Evolutionary conservation across 2,113 vertebrate genomes (phyloP).

Genomic region (Oreochromis aureus): DNA sequence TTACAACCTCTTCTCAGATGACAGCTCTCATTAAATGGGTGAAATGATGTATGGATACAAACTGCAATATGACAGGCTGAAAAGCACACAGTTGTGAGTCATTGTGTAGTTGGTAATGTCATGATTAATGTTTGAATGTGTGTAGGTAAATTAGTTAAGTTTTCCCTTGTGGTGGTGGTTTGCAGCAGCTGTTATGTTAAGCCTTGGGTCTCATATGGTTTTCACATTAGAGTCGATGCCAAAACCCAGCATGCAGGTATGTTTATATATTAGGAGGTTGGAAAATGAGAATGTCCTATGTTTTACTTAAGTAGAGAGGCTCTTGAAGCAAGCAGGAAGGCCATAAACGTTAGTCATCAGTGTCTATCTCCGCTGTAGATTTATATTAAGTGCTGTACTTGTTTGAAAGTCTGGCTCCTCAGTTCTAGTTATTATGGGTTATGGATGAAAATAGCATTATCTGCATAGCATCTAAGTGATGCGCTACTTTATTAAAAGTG

Average conservation of each 20-base stretch:
- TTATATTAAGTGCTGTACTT: neutral
- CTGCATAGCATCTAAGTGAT: neutral
- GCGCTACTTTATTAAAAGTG: neutral
- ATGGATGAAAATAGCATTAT: neutral
- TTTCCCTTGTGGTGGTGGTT: neutral
- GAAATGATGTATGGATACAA: neutral
- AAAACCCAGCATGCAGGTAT: neutral
- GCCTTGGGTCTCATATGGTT: neutral
- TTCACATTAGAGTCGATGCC: neutral
- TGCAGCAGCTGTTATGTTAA: neutral
- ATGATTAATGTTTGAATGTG: neutral
- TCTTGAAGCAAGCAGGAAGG: neutral
- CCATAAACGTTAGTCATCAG: neutral
- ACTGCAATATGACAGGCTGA: neutral
- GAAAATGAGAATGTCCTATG: neutral
- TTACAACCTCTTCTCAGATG: neutral
- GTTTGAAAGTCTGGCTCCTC: neutral
- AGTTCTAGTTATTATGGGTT: neutral
- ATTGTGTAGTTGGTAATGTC: neutral
- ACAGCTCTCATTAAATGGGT: neutral
- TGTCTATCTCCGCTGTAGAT: neutral
- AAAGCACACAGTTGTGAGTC: neutral
- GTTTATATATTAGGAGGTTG: neutral
- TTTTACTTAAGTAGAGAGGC: neutral
- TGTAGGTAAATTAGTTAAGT: neutral